These are phyloP conservation scores for Diabrotica balteata DNA, from an alignment of 2,888 invertebrate genomes.

Conservation along the genomic window DNA sequence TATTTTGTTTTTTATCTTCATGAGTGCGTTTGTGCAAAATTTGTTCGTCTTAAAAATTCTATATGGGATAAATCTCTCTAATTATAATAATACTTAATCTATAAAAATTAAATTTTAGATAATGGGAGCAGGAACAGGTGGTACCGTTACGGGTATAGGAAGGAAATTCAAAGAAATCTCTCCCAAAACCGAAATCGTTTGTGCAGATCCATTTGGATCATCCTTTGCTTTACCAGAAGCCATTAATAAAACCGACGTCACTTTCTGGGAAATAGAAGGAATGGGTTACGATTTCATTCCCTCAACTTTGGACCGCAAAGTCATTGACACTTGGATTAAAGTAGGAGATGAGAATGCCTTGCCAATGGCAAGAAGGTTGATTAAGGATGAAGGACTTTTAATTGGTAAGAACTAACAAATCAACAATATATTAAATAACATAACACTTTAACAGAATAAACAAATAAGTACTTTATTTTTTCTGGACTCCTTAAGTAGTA, in stretches of 20 bases:
- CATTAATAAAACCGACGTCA: slow-evolving; percentile 74
- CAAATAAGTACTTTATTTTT: not conserved
- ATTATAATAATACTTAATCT: no score
- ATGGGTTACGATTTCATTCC: slow-evolving; percentile 98
- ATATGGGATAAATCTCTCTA: no score
- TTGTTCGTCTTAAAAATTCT: no score
- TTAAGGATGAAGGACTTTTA: slow-evolving; percentile 90
- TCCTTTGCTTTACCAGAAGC: slow-evolving; percentile 83
- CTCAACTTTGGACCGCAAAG: slow-evolving; percentile 79
- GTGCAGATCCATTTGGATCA: slow-evolving; percentile 92
- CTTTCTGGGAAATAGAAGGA: slow-evolving; percentile 86
- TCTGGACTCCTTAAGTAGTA: no score
- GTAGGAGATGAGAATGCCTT: slow-evolving; percentile 83
- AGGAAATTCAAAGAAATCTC: slow-evolving; percentile 88
- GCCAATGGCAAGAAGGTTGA: slow-evolving; percentile 83
- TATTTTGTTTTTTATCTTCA: no score
- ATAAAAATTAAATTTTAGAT: slow-evolving; percentile 54
- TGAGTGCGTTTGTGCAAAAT: no score
- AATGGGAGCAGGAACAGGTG: slow-evolving; percentile 94
- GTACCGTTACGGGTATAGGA: slow-evolving; percentile 92
- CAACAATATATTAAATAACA: no score
- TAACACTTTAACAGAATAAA: not conserved
- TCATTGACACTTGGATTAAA: slow-evolving; percentile 91
- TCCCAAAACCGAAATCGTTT: slow-evolving; percentile 82
- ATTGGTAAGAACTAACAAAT: slow-evolving; percentile 69